Evolutionary conservation across 2,888 invertebrate species (phyloP), one percentile per base, ranked within the genome.

Genomic region (Eurytoma californica): DNA sequence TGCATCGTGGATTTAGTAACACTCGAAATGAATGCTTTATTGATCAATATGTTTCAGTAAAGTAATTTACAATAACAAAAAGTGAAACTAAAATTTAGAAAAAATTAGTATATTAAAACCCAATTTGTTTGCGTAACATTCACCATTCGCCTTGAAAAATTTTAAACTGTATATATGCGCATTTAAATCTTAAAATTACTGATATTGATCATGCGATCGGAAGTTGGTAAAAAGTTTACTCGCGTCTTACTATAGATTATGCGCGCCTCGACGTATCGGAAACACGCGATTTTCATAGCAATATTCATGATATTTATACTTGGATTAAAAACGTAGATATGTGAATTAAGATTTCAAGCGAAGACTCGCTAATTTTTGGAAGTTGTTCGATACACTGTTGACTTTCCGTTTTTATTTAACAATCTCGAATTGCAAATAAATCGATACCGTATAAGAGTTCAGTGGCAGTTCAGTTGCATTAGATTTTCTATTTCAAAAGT

Each of bases 151-250:
- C 28, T 39, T 20, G 18, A 39, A 39, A 20, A 57, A 55, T 12
- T 47, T 69, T 51, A 72, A 66, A 66, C 51, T 70, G 39, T 69
- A 66, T 63, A 20, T 49, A 63, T 70, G 20, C 30, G 57, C 20
- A 13, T 24, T 51, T 24, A 58, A 77, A n/a, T 67, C 72, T 78
- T 78, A 78, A 61, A 12, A 49, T 51, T 77, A 77, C 30, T 65
- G 53, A 61, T 72, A 72, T 65, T 14, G 24, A 53, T 28, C 24
- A 72, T 82, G 74, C 72, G 69, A 83, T 82, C 73, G 69, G 80
- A 80, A 82, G 82, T 82, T 72, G 65, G 81, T 84, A 83, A 83
- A 84, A 83, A 83, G 82, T 77, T 81, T 75, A 79, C 69, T 79
- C 67, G 55, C 75, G 65, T 81, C 24, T 24, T 24, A 24, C 24